phyloP scores from a whole-genome alignment of 1,140 invertebrate genomes.

The Archivesica marissinica region DNA sequence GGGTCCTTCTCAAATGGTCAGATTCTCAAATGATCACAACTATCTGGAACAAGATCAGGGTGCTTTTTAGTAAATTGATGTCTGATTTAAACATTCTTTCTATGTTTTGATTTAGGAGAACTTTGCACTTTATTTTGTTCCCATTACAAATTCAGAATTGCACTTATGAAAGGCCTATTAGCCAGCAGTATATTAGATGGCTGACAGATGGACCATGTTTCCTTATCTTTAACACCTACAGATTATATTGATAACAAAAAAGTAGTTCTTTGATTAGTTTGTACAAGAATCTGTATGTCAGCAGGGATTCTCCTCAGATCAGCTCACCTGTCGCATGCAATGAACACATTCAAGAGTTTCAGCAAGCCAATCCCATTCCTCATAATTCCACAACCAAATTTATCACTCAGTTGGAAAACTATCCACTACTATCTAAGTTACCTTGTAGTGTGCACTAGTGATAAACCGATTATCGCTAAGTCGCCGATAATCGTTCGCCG shows the following conservation, averaged over 20 bases:
- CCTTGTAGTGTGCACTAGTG: no score
- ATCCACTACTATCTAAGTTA: neutral
- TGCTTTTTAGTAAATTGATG: no score
- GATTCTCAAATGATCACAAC: no score
- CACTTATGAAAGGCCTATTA: no score
- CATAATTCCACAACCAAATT: neutral
- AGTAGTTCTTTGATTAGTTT: neutral
- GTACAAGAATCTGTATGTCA: conserved; percentile 26
- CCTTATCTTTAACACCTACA: neutral
- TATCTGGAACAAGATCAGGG: no score
- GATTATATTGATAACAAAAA: neutral
- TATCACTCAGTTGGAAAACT: neutral
- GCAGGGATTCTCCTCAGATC: neutral
- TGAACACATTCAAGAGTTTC: neutral
- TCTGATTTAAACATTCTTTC: no score
- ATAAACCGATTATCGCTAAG: no score
- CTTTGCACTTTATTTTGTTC: no score
- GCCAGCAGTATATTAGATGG: neutral
- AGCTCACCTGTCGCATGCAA: conserved; percentile 3
- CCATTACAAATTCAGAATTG: no score
- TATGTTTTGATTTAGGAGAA: no score
- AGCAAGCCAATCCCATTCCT: neutral
- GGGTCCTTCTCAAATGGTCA: no score
- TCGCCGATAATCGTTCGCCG: no score
- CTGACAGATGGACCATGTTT: neutral